A percentile compares a stretch with the other conserved stretches of the same genome.
phyloP scores from a whole-genome alignment of 2,113 vertebrate species.

The Trachemys scripta region DNA sequence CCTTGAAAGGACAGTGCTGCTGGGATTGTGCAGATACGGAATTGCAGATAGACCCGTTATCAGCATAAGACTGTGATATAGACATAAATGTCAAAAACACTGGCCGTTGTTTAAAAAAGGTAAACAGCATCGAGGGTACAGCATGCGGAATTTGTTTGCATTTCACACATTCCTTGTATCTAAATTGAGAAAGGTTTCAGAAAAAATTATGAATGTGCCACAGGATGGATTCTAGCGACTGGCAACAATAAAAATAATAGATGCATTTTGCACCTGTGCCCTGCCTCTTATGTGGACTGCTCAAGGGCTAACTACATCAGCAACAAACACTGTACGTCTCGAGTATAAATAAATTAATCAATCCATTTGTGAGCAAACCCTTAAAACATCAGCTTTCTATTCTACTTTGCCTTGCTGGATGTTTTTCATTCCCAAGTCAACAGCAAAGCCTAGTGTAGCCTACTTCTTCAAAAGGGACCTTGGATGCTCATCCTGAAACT shows the following conservation, averaged over 20 bases:
- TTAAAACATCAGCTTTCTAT: background rate
- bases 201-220: background rate
- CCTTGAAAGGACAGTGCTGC: background rate
- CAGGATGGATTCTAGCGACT: background rate
- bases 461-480: background rate
- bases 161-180: background rate
- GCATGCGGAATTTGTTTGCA: background rate
- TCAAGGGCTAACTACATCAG: background rate
- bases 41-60: background rate
- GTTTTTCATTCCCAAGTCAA: background rate
- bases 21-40: background rate
- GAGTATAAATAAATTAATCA: background rate
- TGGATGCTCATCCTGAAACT: background rate
- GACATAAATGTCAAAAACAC: background rate
- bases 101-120: background rate
- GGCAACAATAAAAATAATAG: background rate
- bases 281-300: background rate
- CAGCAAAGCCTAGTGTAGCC: background rate
- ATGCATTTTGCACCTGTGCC: background rate
- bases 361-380: background rate
- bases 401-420: background rate
- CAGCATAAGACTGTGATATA: rapidly evolving
- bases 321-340: background rate
- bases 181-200: background rate
- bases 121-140: background rate